Evolutionary conservation across 1,140 invertebrate genomes (phyloP), one percentile per base, ranked within the genome.

Genomic region (Drosophila nigromelanica): DNA sequence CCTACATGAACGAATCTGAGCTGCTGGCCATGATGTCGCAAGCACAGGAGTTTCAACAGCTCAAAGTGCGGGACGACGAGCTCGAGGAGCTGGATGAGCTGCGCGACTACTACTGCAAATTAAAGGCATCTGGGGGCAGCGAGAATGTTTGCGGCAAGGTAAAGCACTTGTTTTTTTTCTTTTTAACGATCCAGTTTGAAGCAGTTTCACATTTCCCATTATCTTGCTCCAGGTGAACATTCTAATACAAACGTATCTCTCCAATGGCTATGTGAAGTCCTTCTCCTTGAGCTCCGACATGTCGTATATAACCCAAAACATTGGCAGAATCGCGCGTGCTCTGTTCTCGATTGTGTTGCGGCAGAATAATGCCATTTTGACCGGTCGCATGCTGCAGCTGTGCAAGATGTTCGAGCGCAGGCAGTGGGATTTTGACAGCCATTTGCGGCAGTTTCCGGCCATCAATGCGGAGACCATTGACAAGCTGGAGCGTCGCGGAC

Each of bases 1-100:
- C 95, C 11, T 92, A 96, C 8, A 98, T 99, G 97, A 95, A 94
- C 24, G 97, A 99, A 74, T 94, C 95, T 3, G 96, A 98, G 75
- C 96, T 99, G 40, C 92, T 99, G 7, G 94, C 94, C 66, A 95
- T 99, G 94, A 95, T 99, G 35, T 97, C 98, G 2, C 94, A 95
- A 64, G 95, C 98, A 2, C 96, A 97, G 73, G 99, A 99, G 93
- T 99, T 99, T 93, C 94, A 98, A 79, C 98, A 99, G 90, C 94
- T 99, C 0, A 99, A 99, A 93, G 96, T 98, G 0, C 93, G 99
- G 56, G 98, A 99, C 81, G 98, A 99, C 90, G 99, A 99, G 93
- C 92, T 98, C 78, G 94, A 96, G 12, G 98, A 99, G 90, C 92
- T 99, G 27, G 97, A 99, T 80, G 92, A 94, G 35, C 92, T 98